These are phyloP conservation scores for Mythimna lalbum DNA, from an alignment of 2,888 invertebrate genomes.

Conservation along the genomic window DNA sequence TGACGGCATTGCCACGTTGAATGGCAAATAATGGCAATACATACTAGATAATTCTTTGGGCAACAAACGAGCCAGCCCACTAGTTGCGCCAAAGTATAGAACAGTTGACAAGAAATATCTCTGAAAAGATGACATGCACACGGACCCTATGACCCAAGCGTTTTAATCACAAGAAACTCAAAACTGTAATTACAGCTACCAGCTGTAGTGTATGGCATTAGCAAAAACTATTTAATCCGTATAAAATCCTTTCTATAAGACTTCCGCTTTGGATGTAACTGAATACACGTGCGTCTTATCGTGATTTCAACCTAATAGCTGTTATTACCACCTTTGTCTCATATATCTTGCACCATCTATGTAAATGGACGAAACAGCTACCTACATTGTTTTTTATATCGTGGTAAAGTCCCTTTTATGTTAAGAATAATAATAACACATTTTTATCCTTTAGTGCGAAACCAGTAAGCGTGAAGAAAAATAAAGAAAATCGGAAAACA, in stretches of 20 bases:
- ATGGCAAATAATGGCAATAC: no score
- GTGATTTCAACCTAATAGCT: conserved; percentile 31
- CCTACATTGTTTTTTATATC: conserved; percentile 15
- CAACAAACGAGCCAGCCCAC: no score
- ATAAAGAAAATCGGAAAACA: conserved; percentile 1
- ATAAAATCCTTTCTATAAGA: background rate
- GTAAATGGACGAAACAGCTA: conserved; percentile 10
- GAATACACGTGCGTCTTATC: background rate
- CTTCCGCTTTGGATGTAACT: conserved; percentile 24
- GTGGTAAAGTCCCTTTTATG: conserved; percentile 31
- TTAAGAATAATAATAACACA: background rate
- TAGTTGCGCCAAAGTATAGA: no score
- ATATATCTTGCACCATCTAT: conserved; percentile 43
- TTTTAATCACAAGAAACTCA: no score
- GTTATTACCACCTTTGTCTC: conserved; percentile 36
- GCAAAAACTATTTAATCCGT: background rate
- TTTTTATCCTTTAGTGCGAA: background rate
- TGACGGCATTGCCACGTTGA: no score
- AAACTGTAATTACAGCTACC: no score
- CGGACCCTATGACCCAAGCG: no score
- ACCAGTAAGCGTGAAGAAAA: background rate
- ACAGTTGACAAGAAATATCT: no score
- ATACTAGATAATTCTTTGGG: no score
- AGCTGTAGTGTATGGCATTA: no score
- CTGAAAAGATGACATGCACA: no score